These are phyloP conservation scores for Carcina quercana DNA, from an alignment of 2,888 invertebrate species.

Conservation along the genomic window DNA sequence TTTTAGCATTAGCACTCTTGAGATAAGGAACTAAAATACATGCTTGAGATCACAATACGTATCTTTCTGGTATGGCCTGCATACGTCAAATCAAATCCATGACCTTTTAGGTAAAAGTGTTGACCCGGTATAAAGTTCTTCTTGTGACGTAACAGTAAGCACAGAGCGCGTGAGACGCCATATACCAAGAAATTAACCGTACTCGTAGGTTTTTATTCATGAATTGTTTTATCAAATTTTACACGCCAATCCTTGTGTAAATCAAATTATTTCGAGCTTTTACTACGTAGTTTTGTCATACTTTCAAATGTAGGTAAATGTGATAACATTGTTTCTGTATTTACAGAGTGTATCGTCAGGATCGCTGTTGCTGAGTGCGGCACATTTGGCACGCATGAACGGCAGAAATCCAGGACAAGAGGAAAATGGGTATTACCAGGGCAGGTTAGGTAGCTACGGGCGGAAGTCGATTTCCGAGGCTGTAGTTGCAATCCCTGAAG, in stretches of 20 bases:
- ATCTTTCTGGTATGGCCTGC: not conserved
- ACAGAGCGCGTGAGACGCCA: conserved; percentile 6
- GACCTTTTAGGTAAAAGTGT: conserved; percentile 26
- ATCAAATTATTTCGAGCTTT: conserved; percentile 10
- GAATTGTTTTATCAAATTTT: conserved; percentile 1
- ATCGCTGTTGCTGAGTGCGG: conserved; percentile 85
- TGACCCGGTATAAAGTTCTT: conserved; percentile 14
- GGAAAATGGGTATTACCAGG: conserved; percentile 48
- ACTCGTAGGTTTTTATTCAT: conserved; percentile 4
- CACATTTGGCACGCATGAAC: conserved; percentile 78
- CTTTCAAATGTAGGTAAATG: not conserved
- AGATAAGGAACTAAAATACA: not conserved
- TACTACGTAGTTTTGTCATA: too few relatives aligned
- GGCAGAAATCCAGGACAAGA: conserved; percentile 48
- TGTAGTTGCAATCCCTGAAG: conserved; percentile 60
- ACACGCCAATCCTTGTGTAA: conserved; percentile 12
- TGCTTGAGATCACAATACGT: not conserved
- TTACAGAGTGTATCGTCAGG: conserved; percentile 88
- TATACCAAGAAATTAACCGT: too few relatives aligned
- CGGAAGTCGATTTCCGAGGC: conserved; percentile 43
- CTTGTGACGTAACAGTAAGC: conserved; percentile 15
- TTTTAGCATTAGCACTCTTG: too few relatives aligned
- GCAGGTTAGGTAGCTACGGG: conserved; percentile 48
- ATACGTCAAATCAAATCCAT: conserved; percentile 22
- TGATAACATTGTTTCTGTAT: conserved; percentile 7